A percentile compares a stretch with the other conserved stretches of the same genome.
phyloP scores from a whole-genome alignment of 2,113 vertebrate genomes.

The Nycticryphes semicollaris region DNA sequence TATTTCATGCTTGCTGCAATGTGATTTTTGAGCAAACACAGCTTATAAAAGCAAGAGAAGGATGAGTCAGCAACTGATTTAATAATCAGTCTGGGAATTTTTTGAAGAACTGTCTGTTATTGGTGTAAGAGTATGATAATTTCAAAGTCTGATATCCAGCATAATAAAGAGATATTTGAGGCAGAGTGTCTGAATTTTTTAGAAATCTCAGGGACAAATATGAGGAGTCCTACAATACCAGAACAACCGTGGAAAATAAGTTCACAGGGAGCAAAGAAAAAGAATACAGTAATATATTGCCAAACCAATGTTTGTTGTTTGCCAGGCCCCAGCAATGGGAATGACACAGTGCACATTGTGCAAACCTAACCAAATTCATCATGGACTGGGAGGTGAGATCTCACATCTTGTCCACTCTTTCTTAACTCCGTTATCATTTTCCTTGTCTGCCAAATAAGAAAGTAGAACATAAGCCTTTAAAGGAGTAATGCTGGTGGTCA shows the following conservation, averaged over 20 bases:
- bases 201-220: not conserved
- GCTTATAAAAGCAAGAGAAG: not conserved
- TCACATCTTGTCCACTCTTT: not conserved
- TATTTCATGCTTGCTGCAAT: constrained; percentile 18
- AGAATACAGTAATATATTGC: not conserved
- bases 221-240: not conserved
- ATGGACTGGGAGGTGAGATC: not conserved
- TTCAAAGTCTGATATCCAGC: not conserved
- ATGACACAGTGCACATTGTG: not conserved
- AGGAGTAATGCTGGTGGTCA: not conserved
- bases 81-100: not conserved
- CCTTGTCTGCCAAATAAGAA: not conserved
- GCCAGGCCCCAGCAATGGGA: not conserved
- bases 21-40: not conserved
- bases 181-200: not conserved
- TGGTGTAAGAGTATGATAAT: not conserved
- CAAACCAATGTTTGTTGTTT: not conserved
- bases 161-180: not conserved
- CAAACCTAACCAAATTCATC: not conserved
- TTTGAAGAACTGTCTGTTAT: not conserved
- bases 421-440: not conserved
- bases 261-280: not conserved
- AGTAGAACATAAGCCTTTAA: not conserved
- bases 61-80: constrained; percentile 9
- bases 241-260: not conserved